A percentile compares a stretch with the other conserved stretches of the same genome.
These are phyloP conservation scores for Chlorospingus semifuscus DNA, from an alignment of 2,797 vertebrate genomes.

Conservation along the genomic window DNA sequence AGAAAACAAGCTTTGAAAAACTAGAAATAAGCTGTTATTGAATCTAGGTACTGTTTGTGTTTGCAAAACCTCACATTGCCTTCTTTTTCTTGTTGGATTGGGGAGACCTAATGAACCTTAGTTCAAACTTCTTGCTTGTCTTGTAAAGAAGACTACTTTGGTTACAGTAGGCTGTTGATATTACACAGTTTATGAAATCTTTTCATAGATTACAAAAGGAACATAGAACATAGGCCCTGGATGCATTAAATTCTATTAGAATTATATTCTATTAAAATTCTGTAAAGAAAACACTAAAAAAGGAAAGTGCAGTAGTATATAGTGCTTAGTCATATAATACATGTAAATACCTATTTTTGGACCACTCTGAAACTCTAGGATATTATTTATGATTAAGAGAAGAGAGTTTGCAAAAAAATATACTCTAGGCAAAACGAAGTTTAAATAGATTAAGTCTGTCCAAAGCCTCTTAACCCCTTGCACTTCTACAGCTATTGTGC, in stretches of 20 bases:
- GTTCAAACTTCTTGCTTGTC: not conserved
- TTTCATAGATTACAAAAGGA: not conserved
- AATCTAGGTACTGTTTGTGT: not conserved
- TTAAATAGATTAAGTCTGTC: not conserved
- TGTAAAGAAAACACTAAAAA: not conserved
- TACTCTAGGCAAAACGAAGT: not conserved
- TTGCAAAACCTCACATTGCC: not conserved
- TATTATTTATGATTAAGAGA: not conserved
- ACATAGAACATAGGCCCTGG: not conserved
- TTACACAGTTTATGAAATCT: not conserved
- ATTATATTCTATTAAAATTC: not conserved
- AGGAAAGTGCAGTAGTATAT: not conserved
- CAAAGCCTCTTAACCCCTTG: not conserved
- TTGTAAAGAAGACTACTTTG: not conserved
- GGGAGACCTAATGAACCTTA: not conserved
- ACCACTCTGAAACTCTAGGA: not conserved
- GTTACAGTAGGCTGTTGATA: not conserved
- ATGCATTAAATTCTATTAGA: not conserved
- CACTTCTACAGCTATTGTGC: not conserved
- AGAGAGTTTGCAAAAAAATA: not conserved
- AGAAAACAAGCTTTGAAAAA: not conserved
- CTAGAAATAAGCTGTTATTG: not conserved
- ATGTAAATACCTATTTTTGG: not conserved
- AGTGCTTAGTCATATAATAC: not conserved
- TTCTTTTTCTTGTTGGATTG: not conserved